Conservation (phyloP, 2,888 invertebrate species). For the Nipponacmea schrenckii region DNA sequence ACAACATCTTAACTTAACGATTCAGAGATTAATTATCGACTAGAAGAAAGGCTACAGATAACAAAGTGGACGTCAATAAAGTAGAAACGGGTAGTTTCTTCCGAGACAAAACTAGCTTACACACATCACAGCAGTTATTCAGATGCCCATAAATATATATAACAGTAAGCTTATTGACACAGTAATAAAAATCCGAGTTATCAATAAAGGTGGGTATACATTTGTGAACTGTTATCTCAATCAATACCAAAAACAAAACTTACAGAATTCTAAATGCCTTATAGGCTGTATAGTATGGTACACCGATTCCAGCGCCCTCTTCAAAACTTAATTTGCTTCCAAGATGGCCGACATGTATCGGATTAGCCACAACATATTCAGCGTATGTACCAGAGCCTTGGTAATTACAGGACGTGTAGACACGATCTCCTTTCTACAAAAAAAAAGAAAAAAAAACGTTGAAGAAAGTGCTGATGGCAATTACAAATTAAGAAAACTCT, state of each 20-base stretch:
- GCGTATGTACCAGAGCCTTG: conserved; percentile 69
- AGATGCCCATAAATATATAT: too few relatives aligned
- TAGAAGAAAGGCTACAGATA: too few relatives aligned
- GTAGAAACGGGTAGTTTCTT: too few relatives aligned
- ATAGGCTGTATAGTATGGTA: conserved; percentile 73
- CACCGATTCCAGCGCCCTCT: conserved; percentile 72
- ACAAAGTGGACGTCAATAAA: too few relatives aligned
- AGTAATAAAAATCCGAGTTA: not conserved
- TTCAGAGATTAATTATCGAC: too few relatives aligned
- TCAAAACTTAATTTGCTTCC: conserved; percentile 67
- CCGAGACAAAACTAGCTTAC: too few relatives aligned
- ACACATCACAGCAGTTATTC: too few relatives aligned
- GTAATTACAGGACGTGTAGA: conserved; percentile 59
- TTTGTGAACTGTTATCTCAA: not conserved
- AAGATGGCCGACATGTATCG: conserved; percentile 64
- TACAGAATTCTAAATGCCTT: conserved; percentile 70
- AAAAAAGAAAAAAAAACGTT: not conserved
- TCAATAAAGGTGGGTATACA: not conserved
- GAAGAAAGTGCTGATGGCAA: too few relatives aligned
- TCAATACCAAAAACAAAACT: conserved; percentile 28
- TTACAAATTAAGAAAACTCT: not conserved
- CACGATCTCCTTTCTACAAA: conserved; percentile 68
- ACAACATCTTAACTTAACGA: too few relatives aligned
- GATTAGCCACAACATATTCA: conserved; percentile 67
- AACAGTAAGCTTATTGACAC: not conserved